Evolutionary conservation across 1,140 invertebrate species (phyloP).

Genomic region (Plectrocnemia conspersa): DNA sequence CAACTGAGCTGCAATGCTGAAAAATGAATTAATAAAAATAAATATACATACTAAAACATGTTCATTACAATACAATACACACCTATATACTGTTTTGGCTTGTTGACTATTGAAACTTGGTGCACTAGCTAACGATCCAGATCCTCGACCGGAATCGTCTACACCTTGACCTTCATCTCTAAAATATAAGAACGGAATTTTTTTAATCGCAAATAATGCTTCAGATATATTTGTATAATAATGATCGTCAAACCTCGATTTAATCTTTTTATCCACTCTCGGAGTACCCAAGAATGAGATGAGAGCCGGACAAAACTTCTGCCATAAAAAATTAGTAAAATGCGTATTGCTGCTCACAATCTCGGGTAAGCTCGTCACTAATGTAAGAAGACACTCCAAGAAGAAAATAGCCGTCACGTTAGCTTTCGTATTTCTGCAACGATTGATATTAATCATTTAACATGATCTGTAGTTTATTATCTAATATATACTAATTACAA

Average conservation of each 20-base stretch:
- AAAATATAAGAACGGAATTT: conserved; percentile 25
- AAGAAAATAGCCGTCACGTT: conserved; percentile 69
- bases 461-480: background rate
- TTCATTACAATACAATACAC: too few relatives aligned
- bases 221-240: conserved; percentile 6
- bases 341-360: conserved; percentile 76
- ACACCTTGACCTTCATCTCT: conserved; percentile 56
- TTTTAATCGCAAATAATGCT: background rate
- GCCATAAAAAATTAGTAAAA: conserved; percentile 84
- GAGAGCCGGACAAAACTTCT: conserved; percentile 84
- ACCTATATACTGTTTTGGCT: conserved; percentile 84
- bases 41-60: too few relatives aligned
- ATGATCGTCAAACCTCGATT: too few relatives aligned
- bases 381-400: conserved; percentile 78
- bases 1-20: conserved; percentile 81
- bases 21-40: conserved; percentile 36
- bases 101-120: conserved; percentile 72
- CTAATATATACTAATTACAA: conserved; percentile 52
- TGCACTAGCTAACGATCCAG: conserved; percentile 64
- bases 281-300: conserved; percentile 75
- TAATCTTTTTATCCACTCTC: conserved; percentile 67
- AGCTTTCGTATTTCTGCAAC: conserved; percentile 53
- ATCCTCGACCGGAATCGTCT: conserved; percentile 61
- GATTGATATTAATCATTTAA: conserved; percentile 10
- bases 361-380: conserved; percentile 76